Base-by-base conservation (phyloP, 2,113 vertebrate species). In the Microtus ochrogaster region DNA sequence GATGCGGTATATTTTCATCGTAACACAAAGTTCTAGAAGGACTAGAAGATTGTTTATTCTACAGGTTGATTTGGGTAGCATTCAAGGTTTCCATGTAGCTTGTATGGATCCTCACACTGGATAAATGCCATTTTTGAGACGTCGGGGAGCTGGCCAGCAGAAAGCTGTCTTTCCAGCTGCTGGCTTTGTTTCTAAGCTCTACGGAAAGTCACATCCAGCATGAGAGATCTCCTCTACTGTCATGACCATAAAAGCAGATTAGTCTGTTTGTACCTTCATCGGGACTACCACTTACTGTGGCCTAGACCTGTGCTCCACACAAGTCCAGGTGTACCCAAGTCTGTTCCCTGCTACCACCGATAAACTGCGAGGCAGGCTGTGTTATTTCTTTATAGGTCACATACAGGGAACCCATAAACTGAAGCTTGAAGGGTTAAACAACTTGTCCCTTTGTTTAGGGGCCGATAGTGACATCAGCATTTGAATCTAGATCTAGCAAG, bases 401-500 rank as follows among this genome's bases (percentile, higher is more conserved):
- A 52, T 3, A 65, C 2, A 33, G 78, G 47, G 8, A 77, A 49
- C 49, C 11, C 12, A 49, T 49, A 49, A 95, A 70, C 9, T 4
- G 58, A 90, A 49, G 7, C 16, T 78, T 39, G 55, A 79, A 70
- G 41, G 33, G 73, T 79, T 82, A 87, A 92, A 41, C 14, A 66
- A 82, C 26, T 52, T 86, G 49, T 22, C 44, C 79, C 63, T 78
- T 28, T 14, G 39, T 41, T 1, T 26, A 65, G 79, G 41, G 26
- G 44, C 9, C 24, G 63, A 49, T 12, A 13, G 73, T n/a, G 1
- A 68, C 70, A 73, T 52, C 4, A 61, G 66, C n/a, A 86, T 90
- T 91, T 8, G 24, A 92, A 96, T 85, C 55, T 82, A 39, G 72
- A 39, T n/a, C 52, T 72, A 33, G 55, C 73, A 10, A n/a, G 63